Evolutionary conservation across 2,113 vertebrate genomes (phyloP).

Genomic region (Haemorhous mexicanus): DNA sequence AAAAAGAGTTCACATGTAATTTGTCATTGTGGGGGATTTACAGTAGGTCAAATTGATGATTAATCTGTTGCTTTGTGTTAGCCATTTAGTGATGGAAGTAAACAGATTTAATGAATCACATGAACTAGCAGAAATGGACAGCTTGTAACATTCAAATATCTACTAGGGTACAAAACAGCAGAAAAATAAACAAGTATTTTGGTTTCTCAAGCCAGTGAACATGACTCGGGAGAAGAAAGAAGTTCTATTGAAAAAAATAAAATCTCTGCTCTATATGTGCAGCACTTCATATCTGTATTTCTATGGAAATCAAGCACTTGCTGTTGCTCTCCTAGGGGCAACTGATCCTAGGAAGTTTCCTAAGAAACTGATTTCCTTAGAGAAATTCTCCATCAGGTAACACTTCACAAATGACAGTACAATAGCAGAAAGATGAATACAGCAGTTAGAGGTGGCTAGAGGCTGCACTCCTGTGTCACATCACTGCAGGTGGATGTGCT

Average conservation of each 20-base stretch:
- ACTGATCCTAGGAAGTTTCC: neutral
- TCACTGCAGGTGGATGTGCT: neutral
- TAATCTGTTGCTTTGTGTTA: conserved; percentile 19
- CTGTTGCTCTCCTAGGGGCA: neutral
- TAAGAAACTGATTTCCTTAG: neutral
- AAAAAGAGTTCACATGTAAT: neutral
- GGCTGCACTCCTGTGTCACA: neutral
- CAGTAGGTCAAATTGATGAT: conserved; percentile 30
- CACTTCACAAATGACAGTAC: neutral
- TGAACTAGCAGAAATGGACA: neutral
- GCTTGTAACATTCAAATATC: neutral
- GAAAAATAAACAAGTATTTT: conserved; percentile 13
- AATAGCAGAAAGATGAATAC: neutral
- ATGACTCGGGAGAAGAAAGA: neutral
- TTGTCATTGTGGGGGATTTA: conserved; percentile 8
- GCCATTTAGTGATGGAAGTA: conserved; percentile 16
- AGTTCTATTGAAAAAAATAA: neutral
- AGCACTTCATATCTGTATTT: neutral
- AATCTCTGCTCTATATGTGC: neutral
- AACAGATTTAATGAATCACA: neutral
- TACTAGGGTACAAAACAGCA: neutral
- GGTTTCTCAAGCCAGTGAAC: conserved; percentile 4
- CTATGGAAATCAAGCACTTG: neutral
- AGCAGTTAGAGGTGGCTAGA: neutral
- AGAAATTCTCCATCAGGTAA: neutral